A percentile compares a stretch with the other conserved stretches of the same genome.
Conservation (phyloP, 2,888 invertebrate species). For the Athetis lepigone region DNA sequence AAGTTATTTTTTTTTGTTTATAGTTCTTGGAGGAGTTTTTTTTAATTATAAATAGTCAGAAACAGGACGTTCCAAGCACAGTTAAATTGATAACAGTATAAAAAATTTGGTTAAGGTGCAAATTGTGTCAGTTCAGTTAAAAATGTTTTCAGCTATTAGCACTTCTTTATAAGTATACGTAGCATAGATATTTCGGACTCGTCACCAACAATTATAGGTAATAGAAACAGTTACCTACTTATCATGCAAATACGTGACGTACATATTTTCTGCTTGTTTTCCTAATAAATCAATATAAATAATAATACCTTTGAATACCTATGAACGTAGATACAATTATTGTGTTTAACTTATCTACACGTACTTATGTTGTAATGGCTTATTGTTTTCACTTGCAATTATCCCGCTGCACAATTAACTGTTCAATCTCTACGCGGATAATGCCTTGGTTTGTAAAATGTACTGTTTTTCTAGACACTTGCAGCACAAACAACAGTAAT, state of each 20-base stretch:
- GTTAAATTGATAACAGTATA: constrained; percentile 3
- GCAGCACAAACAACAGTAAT: too few species aligned
- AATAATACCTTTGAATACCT: too few species aligned
- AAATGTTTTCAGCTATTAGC: constrained; percentile 18
- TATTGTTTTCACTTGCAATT: constrained; percentile 18
- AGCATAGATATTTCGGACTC: constrained; percentile 21
- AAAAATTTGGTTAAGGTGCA: not conserved
- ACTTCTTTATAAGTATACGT: not conserved
- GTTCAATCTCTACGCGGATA: not conserved
- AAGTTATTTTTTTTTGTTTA: too few species aligned
- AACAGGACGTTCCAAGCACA: not conserved
- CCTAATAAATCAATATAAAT: constrained; percentile 29
- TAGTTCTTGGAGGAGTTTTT: too few species aligned
- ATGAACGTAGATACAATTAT: constrained; percentile 24
- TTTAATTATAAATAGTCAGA: too few species aligned
- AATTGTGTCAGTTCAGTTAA: too few species aligned
- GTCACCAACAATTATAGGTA: constrained; percentile 17
- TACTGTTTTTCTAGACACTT: not conserved
- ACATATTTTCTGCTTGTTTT: constrained; percentile 38
- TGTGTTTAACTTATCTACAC: constrained; percentile 2
- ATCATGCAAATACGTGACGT: constrained; percentile 40
- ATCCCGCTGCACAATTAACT: not conserved
- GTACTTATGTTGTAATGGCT: not conserved
- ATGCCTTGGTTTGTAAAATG: not conserved
- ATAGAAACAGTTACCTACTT: constrained; percentile 42